Conservation (phyloP, 2,113 vertebrate species). For the Sceloporus tristichus region DNA sequence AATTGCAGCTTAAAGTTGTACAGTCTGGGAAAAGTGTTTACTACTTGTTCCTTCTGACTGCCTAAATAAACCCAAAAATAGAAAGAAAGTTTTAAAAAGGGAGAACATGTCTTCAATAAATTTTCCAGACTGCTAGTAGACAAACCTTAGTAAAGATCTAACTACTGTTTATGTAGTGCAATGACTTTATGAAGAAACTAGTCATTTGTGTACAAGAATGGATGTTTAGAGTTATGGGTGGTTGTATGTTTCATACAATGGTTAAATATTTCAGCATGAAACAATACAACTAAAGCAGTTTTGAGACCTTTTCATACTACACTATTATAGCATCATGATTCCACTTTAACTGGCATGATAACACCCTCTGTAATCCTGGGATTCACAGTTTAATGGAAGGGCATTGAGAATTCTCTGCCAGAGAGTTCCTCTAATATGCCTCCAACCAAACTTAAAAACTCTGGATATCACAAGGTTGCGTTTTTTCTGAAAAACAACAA, state of each 20-base stretch:
- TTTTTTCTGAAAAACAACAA: no score
- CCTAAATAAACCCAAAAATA: neutral
- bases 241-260: neutral
- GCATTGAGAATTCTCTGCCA: no score
- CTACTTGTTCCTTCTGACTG: neutral
- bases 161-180: neutral
- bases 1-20: neutral
- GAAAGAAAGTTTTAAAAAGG: neutral
- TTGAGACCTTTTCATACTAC: no score
- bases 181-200: neutral
- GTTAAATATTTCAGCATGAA: neutral
- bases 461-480: no score
- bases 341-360: no score
- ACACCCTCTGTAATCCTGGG: no score
- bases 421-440: no score
- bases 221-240: neutral
- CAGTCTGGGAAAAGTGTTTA: neutral
- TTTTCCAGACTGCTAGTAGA: neutral
- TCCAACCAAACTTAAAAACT: no score
- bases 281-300: neutral
- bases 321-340: no score
- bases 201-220: neutral
- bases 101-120: neutral
- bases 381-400: no score
- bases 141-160: neutral